Evolutionary conservation across 2,113 vertebrate genomes (phyloP).

Genomic region (Podiceps cristatus): DNA sequence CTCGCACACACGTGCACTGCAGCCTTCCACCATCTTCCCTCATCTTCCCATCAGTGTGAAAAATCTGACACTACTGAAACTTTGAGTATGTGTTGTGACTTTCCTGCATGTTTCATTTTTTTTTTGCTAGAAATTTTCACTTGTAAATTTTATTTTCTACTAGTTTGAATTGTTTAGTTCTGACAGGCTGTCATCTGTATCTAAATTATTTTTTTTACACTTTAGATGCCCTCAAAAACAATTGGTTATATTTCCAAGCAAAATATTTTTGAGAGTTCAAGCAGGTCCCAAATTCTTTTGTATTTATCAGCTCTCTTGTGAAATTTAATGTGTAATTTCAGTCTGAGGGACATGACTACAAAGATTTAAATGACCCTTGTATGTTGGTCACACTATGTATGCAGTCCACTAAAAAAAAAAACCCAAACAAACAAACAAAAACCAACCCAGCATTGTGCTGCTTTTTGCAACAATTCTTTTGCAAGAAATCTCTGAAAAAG

Average conservation of each 20-base stretch:
- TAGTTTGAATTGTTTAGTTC: not conserved
- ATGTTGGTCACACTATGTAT: not conserved
- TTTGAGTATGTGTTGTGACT: not conserved
- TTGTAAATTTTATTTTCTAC: not conserved
- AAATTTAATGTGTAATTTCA: not conserved
- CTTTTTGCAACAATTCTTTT: not conserved
- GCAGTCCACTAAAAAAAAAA: not conserved
- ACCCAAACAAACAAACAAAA: no score
- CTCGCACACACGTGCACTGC: not conserved
- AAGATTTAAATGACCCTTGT: not conserved
- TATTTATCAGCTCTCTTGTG: not conserved
- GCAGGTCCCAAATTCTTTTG: not conserved
- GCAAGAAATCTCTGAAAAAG: not conserved
- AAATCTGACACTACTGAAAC: not conserved
- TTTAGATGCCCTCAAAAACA: not conserved
- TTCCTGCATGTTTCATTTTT: not conserved
- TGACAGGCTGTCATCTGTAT: not conserved
- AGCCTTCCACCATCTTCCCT: no score
- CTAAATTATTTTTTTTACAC: not conserved
- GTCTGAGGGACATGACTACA: not conserved
- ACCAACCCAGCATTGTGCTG: not conserved
- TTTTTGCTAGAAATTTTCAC: not conserved
- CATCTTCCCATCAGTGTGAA: not conserved
- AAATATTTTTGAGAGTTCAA: not conserved
- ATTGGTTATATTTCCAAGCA: not conserved